Base-by-base conservation (phyloP, 2,113 vertebrate species). In the Chaetodon auriga region DNA sequence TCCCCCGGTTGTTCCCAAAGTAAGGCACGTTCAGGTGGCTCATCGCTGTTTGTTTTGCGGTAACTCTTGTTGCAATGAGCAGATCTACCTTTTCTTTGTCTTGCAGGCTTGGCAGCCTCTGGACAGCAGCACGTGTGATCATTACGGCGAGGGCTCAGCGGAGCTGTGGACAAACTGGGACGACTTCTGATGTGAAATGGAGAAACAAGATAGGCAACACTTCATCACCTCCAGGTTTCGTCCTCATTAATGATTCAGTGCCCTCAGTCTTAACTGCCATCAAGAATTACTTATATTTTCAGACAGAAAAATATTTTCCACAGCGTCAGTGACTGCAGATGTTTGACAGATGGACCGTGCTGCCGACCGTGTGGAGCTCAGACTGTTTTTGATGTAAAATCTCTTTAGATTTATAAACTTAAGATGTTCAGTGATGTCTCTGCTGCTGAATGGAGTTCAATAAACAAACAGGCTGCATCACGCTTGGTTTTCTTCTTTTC, bases 1-100 rank as follows among this genome's bases (percentile, higher is more conserved):
- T 45, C 78, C 95, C 13, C 92, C 95, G 0, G 14, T 94, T 72
- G 80, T 92, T 77, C 94, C 94, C 38, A 90, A 90, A 77, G 95
- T 96, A 92, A 92, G 94, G 57, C 11, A 23, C 5, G 11, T 55
- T 55, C 12, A 65, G 15, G 49, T 80, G 11, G n/a, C 5, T 13
- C 2, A 19, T n/a, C 41, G 0, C 18, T 70, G 18, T 58, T 46
- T 21, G 23, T 72, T 78, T 65, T 45, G 13, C 70, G 53, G 79
- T 62, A 16, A 10, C 13, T 54, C 4, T 14, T 68, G 3, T 35
- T 19, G 25, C 1, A 73, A 4, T 63, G 14, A 72, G 9, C 21
- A 11, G 1, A 68, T 53, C 18, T 45, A 9, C 6, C 54, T 19
- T 14, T 49, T 3, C 5, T 53, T 18, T 43, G 41, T 73, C 13